Evolutionary conservation across 2,113 vertebrate species (phyloP), one percentile per base, ranked within the genome.

Genomic region (Rutilus rutilus): DNA sequence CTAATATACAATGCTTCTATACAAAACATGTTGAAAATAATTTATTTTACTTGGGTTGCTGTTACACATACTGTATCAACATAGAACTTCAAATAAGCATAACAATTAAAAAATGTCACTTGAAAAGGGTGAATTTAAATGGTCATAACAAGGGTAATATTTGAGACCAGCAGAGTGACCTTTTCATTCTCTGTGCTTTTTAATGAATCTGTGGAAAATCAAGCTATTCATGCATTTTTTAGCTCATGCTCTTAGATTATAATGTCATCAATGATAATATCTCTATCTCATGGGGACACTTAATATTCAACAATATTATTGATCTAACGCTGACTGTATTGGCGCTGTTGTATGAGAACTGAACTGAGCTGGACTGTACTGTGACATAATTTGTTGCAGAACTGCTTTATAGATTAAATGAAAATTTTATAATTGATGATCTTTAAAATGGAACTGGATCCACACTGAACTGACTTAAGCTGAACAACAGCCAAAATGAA

Each of bases 121-220:
- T 52, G 71, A 47, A 74, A 74, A 47, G 42, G 14, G n/a, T 45
- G 14, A 76, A 76, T 76, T 76, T 52, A 76, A 76, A 52, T 76
- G 45, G 45, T 52, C 2, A 5, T 76, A 52, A 76, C 45, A 50
- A 76, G n/a, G 12, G 5, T 27, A 76, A 17, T 76, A 12, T 76
- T 76, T n/a, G n/a, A 76, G 45, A 76, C n/a, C 25, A 76, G 73
- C 73, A 27, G n/a, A 76, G 73, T 52, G 45, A n/a, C 45, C n/a
- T 75, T 47, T 75, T 75, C 45, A 50, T 50, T 50, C 45, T 9
- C 4, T 75, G 73, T 17, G 6, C 8, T 76, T 76, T 76, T 52
- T 52, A 76, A 76, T 76, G n/a, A 76, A 76, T 76, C 73, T 76
- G 45, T 76, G 45, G 45, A 75, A 75, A 75, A 75, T 17, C n/a